A percentile compares a stretch with the other conserved stretches of the same genome.
These are phyloP conservation scores for Rhyacophila evoluta DNA, from an alignment of 2,888 invertebrate genomes.

Conservation along the genomic window DNA sequence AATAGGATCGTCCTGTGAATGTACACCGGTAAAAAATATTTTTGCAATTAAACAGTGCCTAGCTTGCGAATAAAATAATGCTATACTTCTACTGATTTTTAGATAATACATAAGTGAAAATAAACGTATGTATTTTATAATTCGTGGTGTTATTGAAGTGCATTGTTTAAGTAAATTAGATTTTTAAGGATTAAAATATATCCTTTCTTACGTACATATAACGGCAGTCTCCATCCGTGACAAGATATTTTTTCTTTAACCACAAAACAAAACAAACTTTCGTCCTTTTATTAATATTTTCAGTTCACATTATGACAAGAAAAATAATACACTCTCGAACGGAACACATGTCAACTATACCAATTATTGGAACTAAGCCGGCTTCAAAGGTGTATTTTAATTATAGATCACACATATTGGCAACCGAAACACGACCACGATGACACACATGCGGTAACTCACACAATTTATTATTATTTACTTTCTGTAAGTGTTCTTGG, in stretches of 20 bases:
- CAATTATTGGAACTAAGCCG: background rate
- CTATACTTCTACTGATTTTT: too few relatives aligned
- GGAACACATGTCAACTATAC: background rate
- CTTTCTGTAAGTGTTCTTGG: background rate
- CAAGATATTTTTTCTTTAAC: background rate
- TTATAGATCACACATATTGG: background rate
- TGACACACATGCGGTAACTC: conserved; percentile 22
- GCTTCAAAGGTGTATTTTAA: conserved; percentile 14
- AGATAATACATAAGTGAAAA: too few relatives aligned
- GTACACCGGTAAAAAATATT: too few relatives aligned
- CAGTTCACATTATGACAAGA: background rate
- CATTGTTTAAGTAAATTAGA: background rate
- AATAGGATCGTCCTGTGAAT: too few relatives aligned
- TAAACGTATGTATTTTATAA: background rate
- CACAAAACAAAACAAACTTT: background rate
- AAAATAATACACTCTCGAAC: background rate
- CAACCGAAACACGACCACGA: background rate
- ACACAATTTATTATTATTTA: conserved; percentile 7
- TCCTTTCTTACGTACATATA: conserved; percentile 21
- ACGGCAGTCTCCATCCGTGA: background rate
- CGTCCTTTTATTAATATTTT: background rate
- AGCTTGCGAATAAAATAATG: too few relatives aligned
- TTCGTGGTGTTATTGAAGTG: background rate
- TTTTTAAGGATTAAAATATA: background rate
- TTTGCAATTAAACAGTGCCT: too few relatives aligned